Percentiles rank a stretch among this genome's conserved stretches.
Conservation (phyloP, 2,797 vertebrate genomes). For the Pipistrellus nathusii region DNA sequence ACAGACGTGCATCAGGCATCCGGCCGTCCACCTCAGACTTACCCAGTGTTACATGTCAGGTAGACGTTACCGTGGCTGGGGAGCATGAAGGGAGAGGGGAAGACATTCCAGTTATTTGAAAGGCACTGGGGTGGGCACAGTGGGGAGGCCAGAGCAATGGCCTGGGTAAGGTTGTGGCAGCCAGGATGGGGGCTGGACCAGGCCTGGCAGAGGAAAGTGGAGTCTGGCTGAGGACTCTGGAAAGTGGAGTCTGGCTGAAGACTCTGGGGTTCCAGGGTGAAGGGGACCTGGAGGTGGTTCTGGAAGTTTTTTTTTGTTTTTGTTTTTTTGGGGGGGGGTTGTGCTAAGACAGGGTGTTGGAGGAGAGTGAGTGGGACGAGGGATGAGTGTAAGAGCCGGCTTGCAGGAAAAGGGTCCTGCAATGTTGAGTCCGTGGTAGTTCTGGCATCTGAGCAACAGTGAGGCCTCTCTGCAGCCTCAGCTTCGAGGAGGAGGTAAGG, state of each 20-base stretch:
- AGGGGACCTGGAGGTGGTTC: background rate
- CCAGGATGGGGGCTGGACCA: background rate
- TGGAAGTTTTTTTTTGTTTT: background rate
- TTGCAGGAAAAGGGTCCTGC: background rate
- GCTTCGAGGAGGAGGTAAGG: background rate
- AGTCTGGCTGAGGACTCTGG: background rate
- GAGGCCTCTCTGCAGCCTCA: background rate
- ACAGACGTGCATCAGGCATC: background rate
- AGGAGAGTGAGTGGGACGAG: background rate
- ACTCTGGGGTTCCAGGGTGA: background rate
- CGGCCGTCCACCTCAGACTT: background rate
- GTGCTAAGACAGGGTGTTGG: background rate
- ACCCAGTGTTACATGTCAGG: background rate
- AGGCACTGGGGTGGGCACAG: background rate
- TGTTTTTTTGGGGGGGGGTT: background rate
- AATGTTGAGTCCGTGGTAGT: background rate
- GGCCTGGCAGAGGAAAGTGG: background rate
- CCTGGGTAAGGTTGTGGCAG: background rate
- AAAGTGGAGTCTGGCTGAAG: background rate
- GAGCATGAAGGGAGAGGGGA: no score
- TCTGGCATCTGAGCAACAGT: accelerated
- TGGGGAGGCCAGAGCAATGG: background rate
- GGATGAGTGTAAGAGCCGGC: background rate
- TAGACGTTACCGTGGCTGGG: background rate
- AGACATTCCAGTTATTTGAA: background rate